Evolutionary conservation across 2,888 invertebrate genomes (phyloP).

Genomic region (Drosophila fungiperda): DNA sequence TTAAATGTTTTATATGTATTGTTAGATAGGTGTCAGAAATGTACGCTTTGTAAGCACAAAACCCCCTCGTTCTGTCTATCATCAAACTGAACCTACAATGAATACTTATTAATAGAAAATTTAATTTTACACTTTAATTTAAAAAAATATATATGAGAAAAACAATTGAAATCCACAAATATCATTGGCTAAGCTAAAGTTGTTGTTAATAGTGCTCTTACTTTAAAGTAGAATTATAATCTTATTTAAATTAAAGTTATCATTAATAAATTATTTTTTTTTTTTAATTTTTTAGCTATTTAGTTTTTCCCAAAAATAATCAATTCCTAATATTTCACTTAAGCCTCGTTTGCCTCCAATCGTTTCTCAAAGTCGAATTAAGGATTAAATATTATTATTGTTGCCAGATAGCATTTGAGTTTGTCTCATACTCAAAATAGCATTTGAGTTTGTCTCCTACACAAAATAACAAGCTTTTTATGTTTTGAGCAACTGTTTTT

Average conservation of each 20-base stretch:
- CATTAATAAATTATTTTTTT: background rate
- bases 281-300: background rate
- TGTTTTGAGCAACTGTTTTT: conserved; percentile 36
- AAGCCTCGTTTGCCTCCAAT: background rate
- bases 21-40: background rate
- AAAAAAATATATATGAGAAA: background rate
- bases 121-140: background rate
- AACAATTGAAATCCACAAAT: background rate
- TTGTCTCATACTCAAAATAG: conserved; percentile 3
- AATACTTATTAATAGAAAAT: background rate
- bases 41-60: background rate
- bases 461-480: conserved; percentile 25
- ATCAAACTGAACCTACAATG: background rate
- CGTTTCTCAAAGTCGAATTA: background rate
- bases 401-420: conserved; percentile 2
- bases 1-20: background rate
- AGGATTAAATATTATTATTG: background rate
- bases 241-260: background rate
- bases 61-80: background rate
- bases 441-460: background rate
- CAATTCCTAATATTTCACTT: background rate
- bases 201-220: background rate
- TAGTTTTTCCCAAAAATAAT: background rate
- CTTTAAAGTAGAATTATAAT: background rate
- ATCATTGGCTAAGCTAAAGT: background rate